These are phyloP conservation scores for Pseudococcus jackbeardsleyi DNA, from an alignment of 2,888 invertebrate species.

Conservation along the genomic window DNA sequence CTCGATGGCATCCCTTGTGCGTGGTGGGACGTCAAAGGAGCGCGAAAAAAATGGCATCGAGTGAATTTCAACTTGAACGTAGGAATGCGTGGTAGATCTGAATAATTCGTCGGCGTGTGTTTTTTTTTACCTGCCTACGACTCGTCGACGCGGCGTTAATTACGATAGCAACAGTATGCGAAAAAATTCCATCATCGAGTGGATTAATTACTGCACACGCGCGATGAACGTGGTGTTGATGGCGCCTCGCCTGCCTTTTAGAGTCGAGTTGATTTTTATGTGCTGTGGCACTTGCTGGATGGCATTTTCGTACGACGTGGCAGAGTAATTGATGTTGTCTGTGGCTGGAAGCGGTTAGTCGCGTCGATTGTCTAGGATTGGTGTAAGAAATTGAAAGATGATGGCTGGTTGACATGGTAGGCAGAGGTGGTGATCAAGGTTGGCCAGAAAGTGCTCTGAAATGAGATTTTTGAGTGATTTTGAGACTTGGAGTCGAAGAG, in stretches of 20 bases:
- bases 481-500: too few species aligned
- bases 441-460: too few species aligned
- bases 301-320: background rate
- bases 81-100: background rate
- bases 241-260: background rate
- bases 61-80: background rate
- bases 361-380: too few species aligned
- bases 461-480: too few species aligned
- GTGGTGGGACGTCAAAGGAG: background rate
- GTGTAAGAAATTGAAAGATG: too few species aligned
- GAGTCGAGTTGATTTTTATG: background rate
- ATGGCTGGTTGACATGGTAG: too few species aligned
- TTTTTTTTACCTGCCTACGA: background rate
- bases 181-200: background rate
- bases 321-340: background rate
- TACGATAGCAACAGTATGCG: background rate
- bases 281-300: background rate
- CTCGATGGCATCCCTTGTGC: background rate
- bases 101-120: background rate
- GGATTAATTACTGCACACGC: background rate
- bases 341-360: background rate
- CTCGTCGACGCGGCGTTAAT: background rate
- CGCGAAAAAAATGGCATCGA: background rate
- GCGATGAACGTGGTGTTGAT: background rate
- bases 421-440: too few species aligned